A percentile compares a stretch with the other conserved stretches of the same genome.
These are phyloP conservation scores for Caenorhabditis brenneri DNA, from an alignment of 1,140 invertebrate species.

Conservation along the genomic window DNA sequence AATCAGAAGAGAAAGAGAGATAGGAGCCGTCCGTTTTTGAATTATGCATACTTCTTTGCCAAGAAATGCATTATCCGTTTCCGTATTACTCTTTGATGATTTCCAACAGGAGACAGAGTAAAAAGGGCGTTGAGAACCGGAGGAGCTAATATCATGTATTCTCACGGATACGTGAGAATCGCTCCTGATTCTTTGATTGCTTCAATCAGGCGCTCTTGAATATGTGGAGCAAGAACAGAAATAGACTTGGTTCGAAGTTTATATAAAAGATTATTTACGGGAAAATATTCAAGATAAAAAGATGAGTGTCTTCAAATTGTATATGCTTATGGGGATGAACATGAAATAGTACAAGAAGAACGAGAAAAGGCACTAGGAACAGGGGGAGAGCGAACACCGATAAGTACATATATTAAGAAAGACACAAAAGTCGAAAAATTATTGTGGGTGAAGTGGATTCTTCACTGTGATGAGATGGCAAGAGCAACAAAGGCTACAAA, in stretches of 20 bases:
- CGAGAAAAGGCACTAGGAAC: neutral
- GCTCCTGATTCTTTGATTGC: neutral
- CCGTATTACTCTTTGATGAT: conserved; percentile 33
- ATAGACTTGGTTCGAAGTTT: neutral
- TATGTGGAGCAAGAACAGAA: neutral
- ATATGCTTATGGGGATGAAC: neutral
- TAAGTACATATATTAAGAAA: conserved; percentile 29
- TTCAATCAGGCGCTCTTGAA: neutral
- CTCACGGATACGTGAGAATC: conserved; percentile 11
- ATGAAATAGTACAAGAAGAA: too few species aligned
- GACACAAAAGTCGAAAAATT: neutral
- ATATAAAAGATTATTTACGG: conserved; percentile 10
- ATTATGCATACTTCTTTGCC: conserved; percentile 14
- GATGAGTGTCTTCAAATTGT: neutral
- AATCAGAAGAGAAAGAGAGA: neutral
- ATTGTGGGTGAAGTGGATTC: neutral
- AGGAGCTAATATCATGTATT: neutral
- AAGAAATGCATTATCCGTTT: conserved; percentile 17
- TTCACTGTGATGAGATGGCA: conserved; percentile 21
- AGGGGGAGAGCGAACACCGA: neutral
- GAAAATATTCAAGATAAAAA: neutral
- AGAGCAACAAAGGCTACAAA: neutral
- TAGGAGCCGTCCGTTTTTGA: conserved; percentile 33
- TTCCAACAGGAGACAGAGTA: neutral
- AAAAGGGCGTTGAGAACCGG: neutral